Conservation (phyloP, 1,140 invertebrate genomes). For the Hyposmocoma kahamanoa region DNA sequence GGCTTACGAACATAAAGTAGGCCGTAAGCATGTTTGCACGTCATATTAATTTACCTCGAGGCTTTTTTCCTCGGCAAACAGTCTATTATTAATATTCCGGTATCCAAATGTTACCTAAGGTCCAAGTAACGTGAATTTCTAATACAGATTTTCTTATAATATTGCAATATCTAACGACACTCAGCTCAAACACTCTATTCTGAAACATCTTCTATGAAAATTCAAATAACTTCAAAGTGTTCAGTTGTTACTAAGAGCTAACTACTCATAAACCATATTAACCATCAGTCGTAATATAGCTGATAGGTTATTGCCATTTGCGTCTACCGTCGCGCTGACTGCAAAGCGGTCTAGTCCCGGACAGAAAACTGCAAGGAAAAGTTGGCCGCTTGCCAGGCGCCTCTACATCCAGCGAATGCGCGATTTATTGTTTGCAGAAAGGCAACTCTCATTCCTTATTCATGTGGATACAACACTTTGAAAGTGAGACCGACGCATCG, state of each 20-base stretch:
- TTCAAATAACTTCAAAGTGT: no score
- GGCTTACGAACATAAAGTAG: slow-evolving; percentile 20
- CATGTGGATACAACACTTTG: slow-evolving; percentile 34
- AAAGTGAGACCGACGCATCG: slow-evolving; percentile 36
- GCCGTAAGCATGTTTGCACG: slow-evolving; percentile 20
- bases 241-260: no score
- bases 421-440: slow-evolving; percentile 50
- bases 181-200: no score
- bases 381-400: slow-evolving; percentile 45
- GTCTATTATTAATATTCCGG: no score
- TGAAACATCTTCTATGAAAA: no score
- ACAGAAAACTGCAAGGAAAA: slow-evolving; percentile 60
- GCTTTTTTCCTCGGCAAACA: no score
- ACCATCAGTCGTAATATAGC: slow-evolving; percentile 33
- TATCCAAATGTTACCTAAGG: no score
- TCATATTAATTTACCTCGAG: slow-evolving; percentile 8
- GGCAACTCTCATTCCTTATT: slow-evolving; percentile 56
- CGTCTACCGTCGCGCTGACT: slow-evolving; percentile 49
- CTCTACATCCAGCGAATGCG: slow-evolving; percentile 23
- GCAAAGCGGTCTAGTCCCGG: slow-evolving; percentile 17
- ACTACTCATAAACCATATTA: slow-evolving; percentile 23
- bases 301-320: slow-evolving; percentile 61
- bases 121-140: no score
- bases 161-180: no score
- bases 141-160: no score